A percentile compares a stretch with the other conserved stretches of the same genome.
These are phyloP conservation scores for Hydraecia micacea DNA, from an alignment of 2,888 invertebrate species.

Conservation along the genomic window DNA sequence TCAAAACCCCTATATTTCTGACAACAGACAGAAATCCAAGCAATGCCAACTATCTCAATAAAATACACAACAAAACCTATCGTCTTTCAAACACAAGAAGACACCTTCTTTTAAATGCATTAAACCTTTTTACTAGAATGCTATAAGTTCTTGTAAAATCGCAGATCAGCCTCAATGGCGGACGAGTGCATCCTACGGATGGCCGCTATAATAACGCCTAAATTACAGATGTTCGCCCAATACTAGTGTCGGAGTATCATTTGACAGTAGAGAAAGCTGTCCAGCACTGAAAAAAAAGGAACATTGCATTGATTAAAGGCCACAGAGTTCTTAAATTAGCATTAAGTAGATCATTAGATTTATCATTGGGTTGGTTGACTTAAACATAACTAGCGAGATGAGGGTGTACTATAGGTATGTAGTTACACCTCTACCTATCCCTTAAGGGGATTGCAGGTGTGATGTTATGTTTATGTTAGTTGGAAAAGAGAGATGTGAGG, in stretches of 20 bases:
- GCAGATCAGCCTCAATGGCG: conserved; percentile 57
- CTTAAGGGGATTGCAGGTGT: neutral
- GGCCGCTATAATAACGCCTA: conserved; percentile 45
- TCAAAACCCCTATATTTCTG: neutral
- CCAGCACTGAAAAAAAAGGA: conserved; percentile 82
- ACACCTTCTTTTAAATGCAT: conserved; percentile 57
- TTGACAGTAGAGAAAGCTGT: conserved; percentile 88
- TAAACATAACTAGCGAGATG: neutral
- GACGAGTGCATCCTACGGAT: conserved; percentile 55
- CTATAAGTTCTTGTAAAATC: conserved; percentile 58
- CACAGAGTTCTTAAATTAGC: neutral
- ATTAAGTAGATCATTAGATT: neutral
- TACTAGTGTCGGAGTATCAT: conserved; percentile 87
- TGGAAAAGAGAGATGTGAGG: no score
- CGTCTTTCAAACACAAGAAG: conserved; percentile 49
- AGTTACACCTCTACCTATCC: neutral
- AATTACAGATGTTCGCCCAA: conserved; percentile 52
- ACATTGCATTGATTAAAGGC: conserved; percentile 3
- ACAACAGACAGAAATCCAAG: conserved; percentile 15
- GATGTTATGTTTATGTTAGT: neutral
- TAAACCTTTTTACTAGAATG: conserved; percentile 62
- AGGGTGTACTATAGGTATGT: neutral
- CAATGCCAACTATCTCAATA: conserved; percentile 43
- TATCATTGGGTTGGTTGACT: neutral
- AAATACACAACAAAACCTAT: conserved; percentile 49